Conservation (phyloP, 2,888 invertebrate species). For the Cephus pygmeus region DNA sequence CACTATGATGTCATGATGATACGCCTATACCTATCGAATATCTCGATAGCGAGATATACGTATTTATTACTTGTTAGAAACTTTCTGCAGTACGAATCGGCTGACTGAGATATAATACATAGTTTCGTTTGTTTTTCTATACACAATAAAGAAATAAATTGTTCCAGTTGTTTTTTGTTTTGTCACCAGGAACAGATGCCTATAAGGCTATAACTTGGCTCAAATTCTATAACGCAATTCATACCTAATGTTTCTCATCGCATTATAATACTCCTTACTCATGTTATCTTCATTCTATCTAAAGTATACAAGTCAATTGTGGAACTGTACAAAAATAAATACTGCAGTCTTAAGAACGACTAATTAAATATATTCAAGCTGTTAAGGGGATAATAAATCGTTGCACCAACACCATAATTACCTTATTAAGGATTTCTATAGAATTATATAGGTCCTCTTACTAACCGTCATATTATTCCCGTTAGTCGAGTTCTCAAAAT, state of each 20-base stretch:
- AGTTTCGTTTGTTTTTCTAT: background rate
- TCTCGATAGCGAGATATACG: background rate
- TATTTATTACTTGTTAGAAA: background rate
- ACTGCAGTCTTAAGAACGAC: conserved; percentile 50
- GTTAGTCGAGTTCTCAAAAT: background rate
- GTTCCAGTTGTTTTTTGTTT: background rate
- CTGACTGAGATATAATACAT: background rate
- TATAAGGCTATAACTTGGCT: background rate
- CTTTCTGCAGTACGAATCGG: background rate
- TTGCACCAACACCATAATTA: conserved; percentile 56
- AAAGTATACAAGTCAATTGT: conserved; percentile 35
- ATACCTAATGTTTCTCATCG: background rate
- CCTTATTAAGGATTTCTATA: conserved; percentile 28
- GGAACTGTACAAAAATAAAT: conserved; percentile 63
- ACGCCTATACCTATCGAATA: background rate
- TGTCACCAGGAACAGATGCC: background rate
- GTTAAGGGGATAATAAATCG: conserved; percentile 43
- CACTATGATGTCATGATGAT: background rate
- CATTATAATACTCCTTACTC: background rate
- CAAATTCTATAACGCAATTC: background rate
- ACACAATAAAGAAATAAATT: background rate
- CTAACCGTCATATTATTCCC: conserved; percentile 6
- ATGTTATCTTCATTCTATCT: background rate
- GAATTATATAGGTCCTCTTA: conserved; percentile 17
- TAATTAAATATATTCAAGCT: conserved; percentile 53